phyloP scores from a whole-genome alignment of 1,140 invertebrate genomes.

The Microplitis demolitor region DNA sequence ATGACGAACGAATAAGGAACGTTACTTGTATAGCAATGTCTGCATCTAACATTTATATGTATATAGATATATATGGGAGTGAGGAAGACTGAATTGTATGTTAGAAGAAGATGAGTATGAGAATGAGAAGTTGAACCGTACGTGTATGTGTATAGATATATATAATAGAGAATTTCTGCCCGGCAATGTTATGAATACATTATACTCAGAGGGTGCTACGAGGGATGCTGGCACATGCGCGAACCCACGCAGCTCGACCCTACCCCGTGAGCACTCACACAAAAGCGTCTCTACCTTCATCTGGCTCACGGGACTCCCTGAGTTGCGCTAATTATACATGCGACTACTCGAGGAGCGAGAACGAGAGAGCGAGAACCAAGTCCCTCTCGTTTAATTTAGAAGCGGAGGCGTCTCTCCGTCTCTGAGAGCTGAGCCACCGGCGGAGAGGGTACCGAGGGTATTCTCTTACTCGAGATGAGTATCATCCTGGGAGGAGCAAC shows the following conservation, averaged over 20 bases:
- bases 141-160: too few relatives aligned
- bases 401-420: neutral
- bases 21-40: too few relatives aligned
- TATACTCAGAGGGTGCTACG: conserved; percentile 8
- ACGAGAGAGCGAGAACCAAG: neutral
- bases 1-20: neutral
- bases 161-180: neutral
- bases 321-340: conserved; percentile 35
- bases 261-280: neutral
- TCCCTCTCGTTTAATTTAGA: too few relatives aligned
- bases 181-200: conserved; percentile 35
- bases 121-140: too few relatives aligned
- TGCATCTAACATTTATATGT: too few relatives aligned
- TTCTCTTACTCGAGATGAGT: too few relatives aligned
- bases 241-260: conserved; percentile 7
- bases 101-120: too few relatives aligned
- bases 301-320: conserved; percentile 10
- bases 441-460: too few relatives aligned
- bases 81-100: too few relatives aligned
- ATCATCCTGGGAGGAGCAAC: neutral
- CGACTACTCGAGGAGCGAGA: neutral
- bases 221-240: conserved; percentile 33
- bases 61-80: too few relatives aligned
- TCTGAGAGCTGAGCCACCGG: too few relatives aligned
- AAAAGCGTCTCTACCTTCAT: neutral